Evolutionary conservation across 2,888 invertebrate genomes (phyloP), one percentile per base, ranked within the genome.

Genomic region (Pachliopta kotzebuea): DNA sequence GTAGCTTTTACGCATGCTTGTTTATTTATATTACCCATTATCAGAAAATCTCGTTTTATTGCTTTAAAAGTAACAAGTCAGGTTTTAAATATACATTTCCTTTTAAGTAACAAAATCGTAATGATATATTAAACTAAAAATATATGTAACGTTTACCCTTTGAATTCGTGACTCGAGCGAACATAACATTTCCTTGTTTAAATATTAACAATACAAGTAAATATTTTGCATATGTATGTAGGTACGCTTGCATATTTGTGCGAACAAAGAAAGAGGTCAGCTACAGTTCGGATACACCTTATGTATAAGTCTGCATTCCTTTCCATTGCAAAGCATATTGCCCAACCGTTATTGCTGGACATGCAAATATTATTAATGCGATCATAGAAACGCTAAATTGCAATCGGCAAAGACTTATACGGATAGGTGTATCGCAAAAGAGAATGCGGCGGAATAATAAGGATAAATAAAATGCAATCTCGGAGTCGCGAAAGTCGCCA

Each of bases 401-500:
- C 59, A 37, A 49, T 63, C 53, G 57, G 24, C 56, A 53, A 55
- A 55, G 24, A 31, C 59, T 60, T 53, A 50, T 60, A 50, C 37
- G 59, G 50, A 21, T 49, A 54, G 24, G 23, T 62, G 26, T 60
- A 56, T 56, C 23, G 64, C 56, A 52, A 55, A 23, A 56, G 37
- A 62, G 69, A 64, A 57, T 59, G 67, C 6, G 66, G 67, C 62
- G 68, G 67, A 65, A 62, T 66, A 68, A 62, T 67, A 67, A 65
- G 63, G 60, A 68, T 65, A 69, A 73, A 70, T 65, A 65, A 65
- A 65, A 61, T 56, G 61, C 60, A 65, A 56, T 56, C 64, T 56
- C 50, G 23, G 74, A 73, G 72, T 71, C 74, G 76, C 76, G 79
- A 81, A 80, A 81, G 81, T 72, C 70, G 69, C 77, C 75, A 75